Evolutionary conservation across 2,113 vertebrate genomes (phyloP), one percentile per base, ranked within the genome.

Genomic region (Cariama cristata): DNA sequence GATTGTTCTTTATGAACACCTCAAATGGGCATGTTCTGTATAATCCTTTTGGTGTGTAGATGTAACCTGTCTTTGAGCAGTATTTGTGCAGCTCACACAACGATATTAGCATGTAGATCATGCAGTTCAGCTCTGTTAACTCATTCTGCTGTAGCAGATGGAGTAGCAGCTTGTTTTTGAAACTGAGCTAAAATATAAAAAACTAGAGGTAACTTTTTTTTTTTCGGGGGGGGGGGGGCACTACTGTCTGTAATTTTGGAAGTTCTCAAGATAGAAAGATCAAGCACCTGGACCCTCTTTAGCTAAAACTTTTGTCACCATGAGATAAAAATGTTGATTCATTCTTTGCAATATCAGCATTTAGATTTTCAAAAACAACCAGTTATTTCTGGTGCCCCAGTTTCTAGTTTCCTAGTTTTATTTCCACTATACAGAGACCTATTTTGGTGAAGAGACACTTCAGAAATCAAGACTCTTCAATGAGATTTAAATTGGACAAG

Each of bases 401-500:
- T 95, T 96, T 95, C 74, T 45, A 50, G 32, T 86, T 84, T 75
- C 24, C 16, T 40, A 13, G 11, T 4, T 69, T 53, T 80, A 38
- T 80, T 74, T 59, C 24, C 66, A 59, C 47, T 60, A 16, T 38
- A 74, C 6, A 76, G 49, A 91, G 58, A 85, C 26, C 84, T 94
- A 89, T 94, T 96, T 96, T 93, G 90, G 74, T 53, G 76, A 84
- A 87, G 23, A 68, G 32, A 64, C 50, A 76, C 91, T 90, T 85
- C 84, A 97, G 81, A 96, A 96, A 89, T 96, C 91, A 97, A 94
- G 38, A 14, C 47, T 96, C 77, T 95, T 96, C 81, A 96, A 59
- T 76, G 62, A 69, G 38, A 87, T 55, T 88, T 69, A 89, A 73
- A 90, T 58, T 91, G 71, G 50, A 79, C 47, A 27, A 0, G 1